These are phyloP conservation scores for Epinephelus lanceolatus DNA, from an alignment of 2,113 vertebrate species.

Conservation along the genomic window DNA sequence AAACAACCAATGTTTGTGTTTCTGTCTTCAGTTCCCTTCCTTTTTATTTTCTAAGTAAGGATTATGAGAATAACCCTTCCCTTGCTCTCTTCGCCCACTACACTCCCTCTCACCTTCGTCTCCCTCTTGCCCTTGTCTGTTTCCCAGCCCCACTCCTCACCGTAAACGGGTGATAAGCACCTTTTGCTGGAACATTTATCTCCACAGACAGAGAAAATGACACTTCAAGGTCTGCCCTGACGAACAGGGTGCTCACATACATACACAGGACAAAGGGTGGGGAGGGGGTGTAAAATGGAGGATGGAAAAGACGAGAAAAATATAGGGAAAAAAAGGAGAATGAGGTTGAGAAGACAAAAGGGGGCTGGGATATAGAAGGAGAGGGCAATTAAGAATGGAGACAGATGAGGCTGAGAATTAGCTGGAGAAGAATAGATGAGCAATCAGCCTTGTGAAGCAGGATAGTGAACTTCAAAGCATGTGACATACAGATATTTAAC, in stretches of 20 bases:
- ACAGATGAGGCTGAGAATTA: constrained; percentile 15
- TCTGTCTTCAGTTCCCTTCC: background rate
- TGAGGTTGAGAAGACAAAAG: background rate
- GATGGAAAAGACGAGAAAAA: constrained; percentile 2
- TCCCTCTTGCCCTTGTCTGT: constrained; percentile 9
- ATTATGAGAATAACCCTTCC: background rate
- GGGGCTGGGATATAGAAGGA: background rate
- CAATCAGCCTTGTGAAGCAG: constrained; percentile 21
- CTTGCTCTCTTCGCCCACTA: background rate
- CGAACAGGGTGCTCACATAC: constrained; percentile 34
- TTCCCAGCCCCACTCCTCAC: constrained; percentile 20
- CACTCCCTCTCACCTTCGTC: constrained; percentile 29
- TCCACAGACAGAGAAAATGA: constrained; percentile 61
- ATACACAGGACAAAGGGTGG: background rate
- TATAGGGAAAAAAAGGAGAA: background rate
- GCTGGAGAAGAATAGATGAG: background rate
- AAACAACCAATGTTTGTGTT: background rate
- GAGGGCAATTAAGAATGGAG: background rate
- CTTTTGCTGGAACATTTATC: constrained; percentile 60
- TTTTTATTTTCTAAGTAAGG: background rate
- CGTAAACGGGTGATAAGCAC: constrained; percentile 56
- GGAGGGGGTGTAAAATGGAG: constrained; percentile 28
- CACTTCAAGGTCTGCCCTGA: constrained; percentile 67
- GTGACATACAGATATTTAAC: background rate
- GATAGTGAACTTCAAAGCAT: constrained; percentile 9